These are phyloP conservation scores for Digitonthophagus gazella DNA, from an alignment of 2,888 invertebrate genomes.

Conservation along the genomic window DNA sequence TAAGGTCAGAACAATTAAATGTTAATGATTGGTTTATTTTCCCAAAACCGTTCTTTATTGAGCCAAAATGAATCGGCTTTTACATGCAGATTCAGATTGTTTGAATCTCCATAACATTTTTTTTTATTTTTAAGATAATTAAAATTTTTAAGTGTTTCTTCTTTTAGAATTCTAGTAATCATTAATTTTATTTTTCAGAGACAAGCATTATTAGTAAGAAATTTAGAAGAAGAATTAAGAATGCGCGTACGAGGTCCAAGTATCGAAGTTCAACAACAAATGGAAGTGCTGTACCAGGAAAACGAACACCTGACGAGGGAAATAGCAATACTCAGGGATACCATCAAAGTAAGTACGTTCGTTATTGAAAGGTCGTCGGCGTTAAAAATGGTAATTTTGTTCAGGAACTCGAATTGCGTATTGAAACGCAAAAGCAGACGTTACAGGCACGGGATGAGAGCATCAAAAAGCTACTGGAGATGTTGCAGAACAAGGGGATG, in stretches of 20 bases:
- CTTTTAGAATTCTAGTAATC: too few relatives aligned
- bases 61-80: too few relatives aligned
- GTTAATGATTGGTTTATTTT: too few relatives aligned
- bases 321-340: slow-evolving; percentile 88
- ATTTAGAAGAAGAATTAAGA: slow-evolving; percentile 88
- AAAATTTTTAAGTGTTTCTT: too few relatives aligned
- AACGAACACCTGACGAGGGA: slow-evolving; percentile 93
- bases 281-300: slow-evolving; percentile 88
- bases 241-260: slow-evolving; percentile 86
- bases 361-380: neutral
- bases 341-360: slow-evolving; percentile 72
- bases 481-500: slow-evolving; percentile 96
- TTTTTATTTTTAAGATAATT: too few relatives aligned
- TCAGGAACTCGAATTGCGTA: slow-evolving; percentile 91
- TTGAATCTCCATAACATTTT: too few relatives aligned
- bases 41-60: too few relatives aligned
- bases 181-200: slow-evolving; percentile 65
- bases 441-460: slow-evolving; percentile 95
- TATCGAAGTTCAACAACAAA: slow-evolving; percentile 87
- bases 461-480: slow-evolving; percentile 97
- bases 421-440: slow-evolving; percentile 98
- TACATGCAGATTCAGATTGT: too few relatives aligned
- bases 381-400: slow-evolving; percentile 38
- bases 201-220: slow-evolving; percentile 92
- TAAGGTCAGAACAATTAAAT: too few relatives aligned